A percentile compares a stretch with the other conserved stretches of the same genome.
These are phyloP conservation scores for Odontamblyopus rebecca DNA, from an alignment of 2,797 vertebrate genomes.

Conservation along the genomic window DNA sequence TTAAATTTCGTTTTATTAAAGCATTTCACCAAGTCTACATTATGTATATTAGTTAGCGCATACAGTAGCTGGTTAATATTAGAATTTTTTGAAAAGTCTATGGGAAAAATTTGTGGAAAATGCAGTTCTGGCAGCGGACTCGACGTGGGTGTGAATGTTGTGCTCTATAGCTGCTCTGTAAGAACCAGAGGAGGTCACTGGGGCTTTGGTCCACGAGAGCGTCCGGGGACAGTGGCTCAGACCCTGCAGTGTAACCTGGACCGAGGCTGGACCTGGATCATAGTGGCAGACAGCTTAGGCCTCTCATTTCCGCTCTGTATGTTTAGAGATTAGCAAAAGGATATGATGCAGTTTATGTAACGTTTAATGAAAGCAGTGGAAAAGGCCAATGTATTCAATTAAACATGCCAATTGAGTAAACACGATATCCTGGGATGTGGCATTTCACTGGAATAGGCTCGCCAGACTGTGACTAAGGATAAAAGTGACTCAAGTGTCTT, in stretches of 20 bases:
- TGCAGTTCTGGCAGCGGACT: too few species aligned
- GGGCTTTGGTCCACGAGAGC: conserved; percentile 5
- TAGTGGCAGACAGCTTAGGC: conserved; percentile 34
- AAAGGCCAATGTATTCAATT: conserved; percentile 13
- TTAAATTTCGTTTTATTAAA: too few species aligned
- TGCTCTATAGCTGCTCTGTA: conserved; percentile 40
- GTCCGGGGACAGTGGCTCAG: conserved; percentile 32
- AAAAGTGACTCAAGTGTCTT: background rate
- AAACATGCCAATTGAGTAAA: background rate
- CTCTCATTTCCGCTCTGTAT: conserved; percentile 58
- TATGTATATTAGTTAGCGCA: too few species aligned
- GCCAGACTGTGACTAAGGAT: background rate
- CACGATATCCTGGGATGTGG: background rate
- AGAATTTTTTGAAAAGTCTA: too few species aligned
- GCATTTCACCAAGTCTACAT: too few species aligned
- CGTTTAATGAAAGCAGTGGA: conserved; percentile 17
- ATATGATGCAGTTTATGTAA: conserved; percentile 17
- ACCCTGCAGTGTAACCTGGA: conserved; percentile 54
- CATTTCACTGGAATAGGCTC: background rate
- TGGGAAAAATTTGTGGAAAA: too few species aligned
- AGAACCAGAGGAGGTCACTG: conserved; percentile 50
- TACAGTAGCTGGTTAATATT: too few species aligned
- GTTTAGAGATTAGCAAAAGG: conserved; percentile 29
- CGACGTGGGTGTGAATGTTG: too few species aligned
- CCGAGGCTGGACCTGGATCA: conserved; percentile 46